phyloP scores from a whole-genome alignment of 2,888 invertebrate genomes.

The Blastobasis lacticolella region DNA sequence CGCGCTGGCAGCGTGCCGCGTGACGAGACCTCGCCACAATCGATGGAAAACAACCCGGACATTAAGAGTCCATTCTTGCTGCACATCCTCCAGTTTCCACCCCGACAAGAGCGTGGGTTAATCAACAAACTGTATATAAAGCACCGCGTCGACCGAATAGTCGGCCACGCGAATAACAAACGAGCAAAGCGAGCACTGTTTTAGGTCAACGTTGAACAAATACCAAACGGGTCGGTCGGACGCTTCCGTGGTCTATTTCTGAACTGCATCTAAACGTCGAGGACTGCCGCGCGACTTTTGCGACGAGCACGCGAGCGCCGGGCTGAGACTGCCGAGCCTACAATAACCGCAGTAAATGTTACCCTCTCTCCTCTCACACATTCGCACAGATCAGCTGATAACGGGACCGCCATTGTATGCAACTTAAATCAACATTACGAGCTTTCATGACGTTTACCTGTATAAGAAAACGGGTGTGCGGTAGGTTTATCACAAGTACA shows the following conservation, averaged over 20 bases:
- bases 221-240: slow-evolving; percentile 72
- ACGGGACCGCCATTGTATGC: too few relatives aligned
- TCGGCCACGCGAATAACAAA: slow-evolving; percentile 66
- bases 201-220: slow-evolving; percentile 75
- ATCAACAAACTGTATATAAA: neutral
- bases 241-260: slow-evolving; percentile 73
- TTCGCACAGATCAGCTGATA: too few relatives aligned
- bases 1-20: slow-evolving; percentile 62
- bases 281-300: slow-evolving; percentile 52
- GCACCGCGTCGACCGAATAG: slow-evolving; percentile 21
- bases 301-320: slow-evolving; percentile 25
- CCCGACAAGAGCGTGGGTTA: too few relatives aligned
- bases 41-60: slow-evolving; percentile 27
- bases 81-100: neutral
- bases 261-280: slow-evolving; percentile 60
- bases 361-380: too few relatives aligned
- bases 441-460: too few relatives aligned
- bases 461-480: too few relatives aligned
- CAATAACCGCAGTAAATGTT: too few relatives aligned
- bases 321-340: slow-evolving; percentile 4
- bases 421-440: too few relatives aligned
- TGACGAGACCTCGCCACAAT: slow-evolving; percentile 47
- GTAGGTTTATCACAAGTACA: too few relatives aligned
- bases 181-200: slow-evolving; percentile 71
- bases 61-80: slow-evolving; percentile 1